Evolutionary conservation across 2,888 invertebrate genomes (phyloP).

Genomic region (Lasioglossum morio): DNA sequence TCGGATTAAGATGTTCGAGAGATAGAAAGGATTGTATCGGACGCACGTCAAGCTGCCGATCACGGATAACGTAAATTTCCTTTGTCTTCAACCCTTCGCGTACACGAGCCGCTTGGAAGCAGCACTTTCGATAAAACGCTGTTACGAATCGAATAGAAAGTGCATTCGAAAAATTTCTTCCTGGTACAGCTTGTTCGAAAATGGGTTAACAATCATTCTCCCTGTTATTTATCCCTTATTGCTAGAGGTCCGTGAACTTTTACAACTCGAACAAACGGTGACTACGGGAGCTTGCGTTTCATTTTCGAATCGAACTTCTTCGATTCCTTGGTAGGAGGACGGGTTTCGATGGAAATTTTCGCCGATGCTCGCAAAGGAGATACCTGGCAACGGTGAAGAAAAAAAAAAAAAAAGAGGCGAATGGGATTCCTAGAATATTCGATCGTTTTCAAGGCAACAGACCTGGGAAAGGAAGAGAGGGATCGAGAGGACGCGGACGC

Average conservation of each 20-base stretch:
- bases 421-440: conserved; percentile 26
- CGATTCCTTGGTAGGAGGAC: background rate
- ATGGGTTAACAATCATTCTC: background rate
- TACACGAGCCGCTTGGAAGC: background rate
- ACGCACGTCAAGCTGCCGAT: background rate
- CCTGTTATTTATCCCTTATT: background rate
- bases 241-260: too few relatives aligned
- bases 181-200: background rate
- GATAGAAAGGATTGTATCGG: background rate
- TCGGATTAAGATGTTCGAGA: conserved; percentile 1
- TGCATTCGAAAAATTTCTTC: background rate
- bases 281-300: background rate
- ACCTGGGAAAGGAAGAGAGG: background rate
- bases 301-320: background rate
- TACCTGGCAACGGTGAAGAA: conserved; percentile 6
- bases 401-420: background rate
- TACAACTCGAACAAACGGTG: too few relatives aligned
- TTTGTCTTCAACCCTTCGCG: background rate
- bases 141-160: background rate
- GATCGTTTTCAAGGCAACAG: conserved; percentile 17
- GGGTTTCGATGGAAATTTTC: conserved; percentile 5
- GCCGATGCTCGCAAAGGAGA: background rate
- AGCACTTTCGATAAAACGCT: background rate
- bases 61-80: background rate
- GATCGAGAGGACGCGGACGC: too few relatives aligned